Conservation (phyloP, 2,797 vertebrate genomes). For the Leptodactylus fallax region DNA sequence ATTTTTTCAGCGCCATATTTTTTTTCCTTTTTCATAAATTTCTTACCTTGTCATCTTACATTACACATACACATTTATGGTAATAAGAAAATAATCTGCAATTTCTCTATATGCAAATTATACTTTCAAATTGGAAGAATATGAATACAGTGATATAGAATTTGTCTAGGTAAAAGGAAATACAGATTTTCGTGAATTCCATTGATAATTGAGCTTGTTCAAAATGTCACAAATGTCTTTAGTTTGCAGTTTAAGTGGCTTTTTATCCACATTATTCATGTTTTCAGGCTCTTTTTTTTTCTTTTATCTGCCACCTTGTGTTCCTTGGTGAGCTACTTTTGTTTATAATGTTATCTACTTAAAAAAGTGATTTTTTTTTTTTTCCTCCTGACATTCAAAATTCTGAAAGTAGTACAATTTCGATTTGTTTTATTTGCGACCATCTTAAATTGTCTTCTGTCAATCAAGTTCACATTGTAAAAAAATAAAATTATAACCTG, state of each 20-base stretch:
- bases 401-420: not conserved
- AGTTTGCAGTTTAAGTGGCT: constrained; percentile 22
- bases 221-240: constrained; percentile 40
- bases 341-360: constrained; percentile 42
- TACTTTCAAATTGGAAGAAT: not conserved
- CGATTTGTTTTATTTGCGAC: not conserved
- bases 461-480: not conserved
- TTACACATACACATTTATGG: too few relatives aligned
- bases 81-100: not conserved
- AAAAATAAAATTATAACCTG: not conserved
- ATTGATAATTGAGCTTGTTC: not conserved
- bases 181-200: not conserved
- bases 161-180: not conserved
- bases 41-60: too few relatives aligned
- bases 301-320: constrained; percentile 9
- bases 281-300: constrained; percentile 31
- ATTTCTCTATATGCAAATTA: not conserved
- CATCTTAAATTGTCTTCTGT: not conserved
- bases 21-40: not conserved
- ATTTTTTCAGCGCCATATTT: not conserved
- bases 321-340: not conserved
- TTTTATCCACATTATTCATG: constrained; percentile 45
- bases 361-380: not conserved
- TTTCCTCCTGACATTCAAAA: constrained; percentile 28
- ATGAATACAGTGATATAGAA: not conserved